These are phyloP conservation scores for Marronus borbonicus DNA, from an alignment of 2,888 invertebrate species.

Conservation along the genomic window DNA sequence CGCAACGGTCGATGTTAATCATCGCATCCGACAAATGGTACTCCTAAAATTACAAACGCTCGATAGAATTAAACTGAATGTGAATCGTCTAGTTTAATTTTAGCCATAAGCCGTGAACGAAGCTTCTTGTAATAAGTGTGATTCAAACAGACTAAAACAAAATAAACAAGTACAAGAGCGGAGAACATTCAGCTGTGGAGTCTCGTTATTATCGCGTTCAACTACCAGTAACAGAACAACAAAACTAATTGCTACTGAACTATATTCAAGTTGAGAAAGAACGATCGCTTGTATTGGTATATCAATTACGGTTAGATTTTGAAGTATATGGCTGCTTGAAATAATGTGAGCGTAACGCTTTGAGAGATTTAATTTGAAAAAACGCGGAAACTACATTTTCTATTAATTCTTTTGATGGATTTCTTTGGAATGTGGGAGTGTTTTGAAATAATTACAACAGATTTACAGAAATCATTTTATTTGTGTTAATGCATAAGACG, in stretches of 20 bases:
- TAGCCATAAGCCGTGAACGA: constrained; percentile 30
- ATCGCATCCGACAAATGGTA: constrained; percentile 19
- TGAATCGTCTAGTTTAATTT: constrained; percentile 44
- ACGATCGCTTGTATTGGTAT: not conserved
- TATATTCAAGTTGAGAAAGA: constrained; percentile 29
- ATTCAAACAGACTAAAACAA: constrained; percentile 32
- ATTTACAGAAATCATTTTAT: not conserved
- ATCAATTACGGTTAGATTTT: constrained; percentile 17
- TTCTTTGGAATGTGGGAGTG: not conserved
- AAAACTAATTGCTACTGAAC: constrained; percentile 45
- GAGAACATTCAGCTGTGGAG: constrained; percentile 33
- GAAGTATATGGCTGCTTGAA: not conserved
- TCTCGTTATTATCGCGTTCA: constrained; percentile 16
- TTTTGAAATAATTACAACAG: not conserved
- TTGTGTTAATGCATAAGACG: too few species aligned
- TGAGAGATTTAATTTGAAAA: not conserved
- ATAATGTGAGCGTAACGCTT: constrained; percentile 8
- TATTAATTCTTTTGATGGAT: not conserved
- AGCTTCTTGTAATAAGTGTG: constrained; percentile 38
- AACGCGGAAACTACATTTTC: not conserved
- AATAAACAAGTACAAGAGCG: constrained; percentile 14
- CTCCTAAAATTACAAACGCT: constrained; percentile 28
- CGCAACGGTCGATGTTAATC: constrained; percentile 28
- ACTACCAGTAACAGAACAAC: constrained; percentile 18
- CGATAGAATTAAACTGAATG: constrained; percentile 28